Conservation (phyloP, 2,888 invertebrate species). For the Ectemnius lituratus region DNA sequence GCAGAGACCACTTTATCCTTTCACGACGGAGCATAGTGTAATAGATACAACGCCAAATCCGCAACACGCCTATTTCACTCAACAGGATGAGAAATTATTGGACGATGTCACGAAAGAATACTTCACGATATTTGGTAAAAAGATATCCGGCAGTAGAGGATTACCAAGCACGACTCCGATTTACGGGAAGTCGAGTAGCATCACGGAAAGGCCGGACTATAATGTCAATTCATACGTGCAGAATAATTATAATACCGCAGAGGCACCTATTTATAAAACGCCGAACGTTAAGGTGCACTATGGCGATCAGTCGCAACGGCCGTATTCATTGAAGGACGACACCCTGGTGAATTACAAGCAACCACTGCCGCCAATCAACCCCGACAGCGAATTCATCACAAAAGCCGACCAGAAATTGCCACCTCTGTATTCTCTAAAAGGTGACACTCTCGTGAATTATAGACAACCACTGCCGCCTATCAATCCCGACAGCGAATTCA, state of each 20-base stretch:
- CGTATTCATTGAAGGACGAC: conserved; percentile 82
- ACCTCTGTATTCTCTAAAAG: conserved; percentile 80
- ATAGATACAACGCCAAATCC: conserved; percentile 80
- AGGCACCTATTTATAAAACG: conserved; percentile 55
- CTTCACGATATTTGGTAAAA: conserved; percentile 87
- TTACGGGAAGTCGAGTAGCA: conserved; percentile 66
- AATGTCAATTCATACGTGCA: conserved; percentile 57
- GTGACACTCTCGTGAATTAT: conserved; percentile 86
- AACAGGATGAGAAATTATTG: conserved; percentile 83
- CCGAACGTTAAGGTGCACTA: conserved; percentile 80
- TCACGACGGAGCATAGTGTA: conserved; percentile 72
- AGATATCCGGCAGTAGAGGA: conserved; percentile 79
- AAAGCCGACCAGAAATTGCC: conserved; percentile 74
- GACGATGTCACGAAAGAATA: conserved; percentile 88
- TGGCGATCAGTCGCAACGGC: conserved; percentile 78
- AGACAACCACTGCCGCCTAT: conserved; percentile 83
- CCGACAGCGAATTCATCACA: conserved; percentile 79
- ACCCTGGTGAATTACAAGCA: conserved; percentile 85
- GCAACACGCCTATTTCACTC: conserved; percentile 83
- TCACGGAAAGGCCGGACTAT: conserved; percentile 69
- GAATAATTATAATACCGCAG: conserved; percentile 61
- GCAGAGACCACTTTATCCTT: conserved; percentile 46
- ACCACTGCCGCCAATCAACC: conserved; percentile 84
- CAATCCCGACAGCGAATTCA: conserved; percentile 82
- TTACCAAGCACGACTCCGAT: conserved; percentile 77